phyloP scores from a whole-genome alignment of 2,797 vertebrate species.

The Artibeus jamaicensis region DNA sequence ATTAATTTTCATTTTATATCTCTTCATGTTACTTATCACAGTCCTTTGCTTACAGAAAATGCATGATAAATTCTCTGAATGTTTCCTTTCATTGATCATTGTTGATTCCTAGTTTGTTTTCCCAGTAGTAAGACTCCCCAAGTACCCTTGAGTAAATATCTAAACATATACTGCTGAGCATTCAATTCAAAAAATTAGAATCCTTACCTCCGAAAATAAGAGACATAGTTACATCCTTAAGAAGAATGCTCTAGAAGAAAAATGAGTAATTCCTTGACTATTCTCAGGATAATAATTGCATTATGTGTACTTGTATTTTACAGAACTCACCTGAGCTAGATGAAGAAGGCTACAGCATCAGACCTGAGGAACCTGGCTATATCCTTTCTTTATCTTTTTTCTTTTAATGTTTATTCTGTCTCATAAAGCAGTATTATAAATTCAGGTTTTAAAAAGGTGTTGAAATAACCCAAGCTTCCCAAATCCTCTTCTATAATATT shows the following conservation, averaged over 20 bases:
- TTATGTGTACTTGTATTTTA: slow-evolving; percentile 47
- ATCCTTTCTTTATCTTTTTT: slow-evolving; percentile 81
- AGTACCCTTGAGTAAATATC: slow-evolving; percentile 2
- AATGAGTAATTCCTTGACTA: neutral
- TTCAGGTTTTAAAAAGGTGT: neutral
- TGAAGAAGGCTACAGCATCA: slow-evolving; percentile 97
- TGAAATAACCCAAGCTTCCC: neutral
- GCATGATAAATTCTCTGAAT: neutral
- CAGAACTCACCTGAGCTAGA: slow-evolving; percentile 97
- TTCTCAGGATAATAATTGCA: neutral
- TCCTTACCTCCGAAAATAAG: neutral
- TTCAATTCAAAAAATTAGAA: slow-evolving; percentile 5
- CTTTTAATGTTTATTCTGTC: neutral
- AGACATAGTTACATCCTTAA: neutral
- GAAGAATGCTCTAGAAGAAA: neutral
- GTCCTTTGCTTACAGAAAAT: neutral
- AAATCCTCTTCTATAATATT: neutral
- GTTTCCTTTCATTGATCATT: neutral
- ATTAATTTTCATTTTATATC: neutral
- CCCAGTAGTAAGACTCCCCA: neutral
- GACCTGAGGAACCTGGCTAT: slow-evolving; percentile 92
- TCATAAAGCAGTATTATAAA: neutral
- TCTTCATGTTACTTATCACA: neutral
- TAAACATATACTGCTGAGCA: neutral
- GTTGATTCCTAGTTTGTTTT: neutral